phyloP scores from a whole-genome alignment of 2,888 invertebrate genomes.

The Drosophila greeni region DNA sequence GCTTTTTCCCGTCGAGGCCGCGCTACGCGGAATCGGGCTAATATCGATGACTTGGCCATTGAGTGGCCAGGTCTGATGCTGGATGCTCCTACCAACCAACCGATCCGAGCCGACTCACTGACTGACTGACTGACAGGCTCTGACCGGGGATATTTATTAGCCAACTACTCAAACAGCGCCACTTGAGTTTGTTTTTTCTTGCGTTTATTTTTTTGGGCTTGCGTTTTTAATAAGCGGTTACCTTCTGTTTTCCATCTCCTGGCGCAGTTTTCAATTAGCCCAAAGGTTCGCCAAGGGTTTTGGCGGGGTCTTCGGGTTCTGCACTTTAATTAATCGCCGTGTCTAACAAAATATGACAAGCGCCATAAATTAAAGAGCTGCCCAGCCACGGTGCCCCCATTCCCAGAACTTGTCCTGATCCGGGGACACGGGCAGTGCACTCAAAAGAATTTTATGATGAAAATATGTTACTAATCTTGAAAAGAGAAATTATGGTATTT shows the following conservation, averaged over 20 bases:
- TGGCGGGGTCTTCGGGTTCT: slow-evolving; percentile 35
- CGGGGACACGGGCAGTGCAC: slow-evolving; percentile 7
- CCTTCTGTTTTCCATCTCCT: slow-evolving; percentile 49
- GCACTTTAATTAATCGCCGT: slow-evolving; percentile 73
- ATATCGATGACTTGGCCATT: slow-evolving; percentile 72
- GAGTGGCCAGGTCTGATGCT: slow-evolving; percentile 56
- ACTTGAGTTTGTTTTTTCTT: slow-evolving; percentile 55
- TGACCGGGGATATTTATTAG: slow-evolving; percentile 64
- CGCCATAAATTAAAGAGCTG: slow-evolving; percentile 68
- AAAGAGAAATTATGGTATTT: too few relatives aligned
- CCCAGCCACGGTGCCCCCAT: slow-evolving; percentile 20
- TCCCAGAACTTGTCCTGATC: slow-evolving; percentile 20
- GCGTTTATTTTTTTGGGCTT: slow-evolving; percentile 33
- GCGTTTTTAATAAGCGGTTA: slow-evolving; percentile 72
- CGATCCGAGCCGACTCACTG: slow-evolving; percentile 10
- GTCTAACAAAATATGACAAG: slow-evolving; percentile 75
- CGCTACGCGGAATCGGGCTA: slow-evolving; percentile 72
- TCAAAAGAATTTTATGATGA: neutral
- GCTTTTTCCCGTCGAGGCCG: slow-evolving; percentile 49
- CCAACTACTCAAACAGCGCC: slow-evolving; percentile 56
- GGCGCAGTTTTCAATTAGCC: slow-evolving; percentile 69
- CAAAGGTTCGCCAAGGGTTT: slow-evolving; percentile 28
- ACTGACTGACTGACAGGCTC: slow-evolving; percentile 28
- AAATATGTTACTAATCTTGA: neutral
- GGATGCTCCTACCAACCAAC: slow-evolving; percentile 18